Base-by-base conservation (phyloP, 2,888 invertebrate species). In the Ornithoptera alexandrae region DNA sequence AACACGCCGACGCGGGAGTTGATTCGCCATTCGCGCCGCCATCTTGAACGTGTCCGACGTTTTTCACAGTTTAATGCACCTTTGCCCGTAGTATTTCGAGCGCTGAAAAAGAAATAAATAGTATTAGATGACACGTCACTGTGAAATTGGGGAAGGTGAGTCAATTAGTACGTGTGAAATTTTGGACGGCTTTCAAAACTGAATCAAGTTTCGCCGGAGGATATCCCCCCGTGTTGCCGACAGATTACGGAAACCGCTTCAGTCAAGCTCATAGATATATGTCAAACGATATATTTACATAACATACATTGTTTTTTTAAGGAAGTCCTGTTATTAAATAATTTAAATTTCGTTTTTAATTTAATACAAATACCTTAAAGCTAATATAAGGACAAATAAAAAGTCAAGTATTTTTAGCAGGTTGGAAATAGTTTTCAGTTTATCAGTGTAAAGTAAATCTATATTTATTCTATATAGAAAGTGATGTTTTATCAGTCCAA, bases 91-190 rank as follows among this genome's bases (percentile, higher is more conserved):
- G 84, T 82, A 85, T 86, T 87, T 89, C 84, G 86, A 86, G 79
- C 81, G 75, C 91, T 90, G 90, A 82, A 91, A 89, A 88, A 82
- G 88, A 90, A 89, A 77, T 79, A 84, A 83, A 74, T 81, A 73
- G 74, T 76, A 82, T 90, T 81, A 88, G 85, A 79, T 59, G 71
- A 69, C 72, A 72, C 65, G 80, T 80, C 81, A 81, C 81, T 82
- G 81, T 78, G 80, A 76, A 80, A 86, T 86, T 83, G 82, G 84
- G 79, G 77, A 85, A 88, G 86, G 84, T 82, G 82, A 77, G 84
- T 81, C 82, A 86, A 89, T 89, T 87, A 88, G 69, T 70, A 65
- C 65, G 72, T 71, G 77, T 75, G 81, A 76, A 75, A 77, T 78
- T 79, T 82, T 81, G 82, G 79, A 81, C 74, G 73, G 74, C 80